Evolutionary conservation across 2,113 vertebrate genomes (phyloP).

Genomic region (Anarrhichthys ocellatus): DNA sequence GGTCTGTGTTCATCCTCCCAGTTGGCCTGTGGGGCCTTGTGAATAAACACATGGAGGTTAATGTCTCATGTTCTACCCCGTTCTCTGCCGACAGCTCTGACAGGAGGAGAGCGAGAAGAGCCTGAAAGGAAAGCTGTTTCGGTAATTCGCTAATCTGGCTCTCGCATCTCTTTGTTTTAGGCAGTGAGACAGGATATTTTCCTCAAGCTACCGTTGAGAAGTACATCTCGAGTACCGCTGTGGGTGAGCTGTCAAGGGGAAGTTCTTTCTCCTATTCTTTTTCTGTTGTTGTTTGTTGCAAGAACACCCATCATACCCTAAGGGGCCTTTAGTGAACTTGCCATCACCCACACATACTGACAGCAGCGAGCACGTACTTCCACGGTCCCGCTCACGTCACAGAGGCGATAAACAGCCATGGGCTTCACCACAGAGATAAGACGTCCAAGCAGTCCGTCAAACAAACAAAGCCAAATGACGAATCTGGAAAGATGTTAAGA

Average conservation of each 20-base stretch:
- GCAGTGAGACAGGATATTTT: conserved; percentile 68
- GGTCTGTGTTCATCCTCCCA: conserved; percentile 68
- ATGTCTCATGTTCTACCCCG: conserved; percentile 64
- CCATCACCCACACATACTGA: conserved; percentile 75
- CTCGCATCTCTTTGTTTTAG: conserved; percentile 71
- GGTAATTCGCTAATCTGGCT: conserved; percentile 71
- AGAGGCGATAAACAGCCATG: conserved; percentile 72
- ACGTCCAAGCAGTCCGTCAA: conserved; percentile 73
- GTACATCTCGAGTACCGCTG: conserved; percentile 61
- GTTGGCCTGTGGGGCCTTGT: conserved; percentile 72
- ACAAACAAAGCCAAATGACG: conserved; percentile 75
- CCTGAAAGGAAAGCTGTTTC: conserved; percentile 71
- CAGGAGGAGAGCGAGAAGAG: conserved; percentile 63
- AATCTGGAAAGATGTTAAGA: conserved; percentile 66
- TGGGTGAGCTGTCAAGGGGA: conserved; percentile 70
- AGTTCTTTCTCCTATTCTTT: conserved; percentile 47
- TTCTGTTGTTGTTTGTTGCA: background rate
- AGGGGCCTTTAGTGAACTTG: conserved; percentile 74
- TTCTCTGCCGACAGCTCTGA: conserved; percentile 73
- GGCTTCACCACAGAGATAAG: conserved; percentile 72
- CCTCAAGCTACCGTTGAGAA: conserved; percentile 63
- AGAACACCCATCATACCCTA: conserved; percentile 66
- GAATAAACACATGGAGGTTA: conserved; percentile 77
- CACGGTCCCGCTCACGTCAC: conserved; percentile 62
- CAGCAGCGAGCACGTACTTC: conserved; percentile 66